Percentiles rank a stretch among this genome's conserved stretches.
These are phyloP conservation scores for Hymenopus coronatus DNA, from an alignment of 2,888 invertebrate species.

Conservation along the genomic window DNA sequence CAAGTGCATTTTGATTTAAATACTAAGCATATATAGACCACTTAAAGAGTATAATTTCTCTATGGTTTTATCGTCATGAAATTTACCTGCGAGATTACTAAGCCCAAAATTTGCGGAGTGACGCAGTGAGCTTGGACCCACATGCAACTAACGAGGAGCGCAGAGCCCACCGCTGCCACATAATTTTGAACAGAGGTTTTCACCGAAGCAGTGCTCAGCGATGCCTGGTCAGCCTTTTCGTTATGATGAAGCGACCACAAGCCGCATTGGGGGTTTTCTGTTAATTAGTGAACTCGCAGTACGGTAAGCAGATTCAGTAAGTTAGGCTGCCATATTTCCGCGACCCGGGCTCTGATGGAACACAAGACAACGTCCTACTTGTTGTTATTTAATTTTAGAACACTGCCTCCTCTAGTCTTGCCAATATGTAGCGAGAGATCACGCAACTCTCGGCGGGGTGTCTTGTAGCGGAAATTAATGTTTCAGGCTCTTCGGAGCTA, in stretches of 20 bases:
- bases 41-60: too few relatives aligned
- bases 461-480: neutral
- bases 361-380: neutral
- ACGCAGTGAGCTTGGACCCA: too few relatives aligned
- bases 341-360: neutral
- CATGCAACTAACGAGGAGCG: neutral
- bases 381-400: neutral
- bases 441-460: neutral
- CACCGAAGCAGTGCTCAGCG: neutral
- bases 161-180: neutral
- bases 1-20: too few relatives aligned
- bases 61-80: too few relatives aligned
- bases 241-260: neutral
- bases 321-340: neutral
- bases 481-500: neutral
- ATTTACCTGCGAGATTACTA: too few relatives aligned
- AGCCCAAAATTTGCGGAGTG: too few relatives aligned
- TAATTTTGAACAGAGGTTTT: neutral
- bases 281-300: neutral
- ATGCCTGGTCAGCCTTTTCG: neutral
- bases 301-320: neutral
- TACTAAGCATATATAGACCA: too few relatives aligned
- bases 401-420: neutral
- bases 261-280: neutral
- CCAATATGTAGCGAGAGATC: neutral